Conservation (phyloP, 2,888 invertebrate species). For the Drosophila buzzatii region DNA sequence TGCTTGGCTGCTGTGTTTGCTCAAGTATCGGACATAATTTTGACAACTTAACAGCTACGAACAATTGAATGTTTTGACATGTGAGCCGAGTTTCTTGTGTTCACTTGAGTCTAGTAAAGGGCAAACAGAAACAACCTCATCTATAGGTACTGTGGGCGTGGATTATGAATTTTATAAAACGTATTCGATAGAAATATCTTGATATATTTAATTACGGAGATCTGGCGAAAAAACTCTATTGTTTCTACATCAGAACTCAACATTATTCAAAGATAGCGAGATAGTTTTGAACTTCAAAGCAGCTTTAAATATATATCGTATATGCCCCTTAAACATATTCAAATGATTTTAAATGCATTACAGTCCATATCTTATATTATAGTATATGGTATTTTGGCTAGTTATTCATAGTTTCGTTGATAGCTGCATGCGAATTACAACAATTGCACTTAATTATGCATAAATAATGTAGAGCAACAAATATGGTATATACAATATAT, state of each 20-base stretch:
- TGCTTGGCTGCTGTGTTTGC: constrained; percentile 46
- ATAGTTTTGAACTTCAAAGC: too few species aligned
- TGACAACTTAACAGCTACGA: constrained; percentile 73
- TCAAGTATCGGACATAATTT: constrained; percentile 60
- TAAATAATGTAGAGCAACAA: constrained; percentile 10
- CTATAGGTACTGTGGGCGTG: constrained; percentile 39
- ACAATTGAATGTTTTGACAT: constrained; percentile 79
- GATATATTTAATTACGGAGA: too few species aligned
- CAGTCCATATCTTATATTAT: too few species aligned
- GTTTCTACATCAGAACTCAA: too few species aligned
- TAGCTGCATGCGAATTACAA: constrained; percentile 1
- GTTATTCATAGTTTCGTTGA: constrained; percentile 27
- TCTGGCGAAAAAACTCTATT: too few species aligned
- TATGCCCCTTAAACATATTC: neutral
- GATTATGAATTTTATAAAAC: too few species aligned
- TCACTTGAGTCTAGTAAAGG: constrained; percentile 34
- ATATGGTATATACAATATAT: constrained; percentile 2
- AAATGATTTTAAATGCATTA: neutral
- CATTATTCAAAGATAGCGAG: too few species aligned
- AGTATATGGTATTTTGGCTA: neutral
- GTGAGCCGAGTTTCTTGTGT: constrained; percentile 49
- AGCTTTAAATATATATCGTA: too few species aligned
- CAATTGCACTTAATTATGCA: constrained; percentile 32
- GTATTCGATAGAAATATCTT: too few species aligned
- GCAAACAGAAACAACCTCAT: constrained; percentile 27